Evolutionary conservation across 2,113 vertebrate species (phyloP).

Genomic region (Microtus richardsoni): DNA sequence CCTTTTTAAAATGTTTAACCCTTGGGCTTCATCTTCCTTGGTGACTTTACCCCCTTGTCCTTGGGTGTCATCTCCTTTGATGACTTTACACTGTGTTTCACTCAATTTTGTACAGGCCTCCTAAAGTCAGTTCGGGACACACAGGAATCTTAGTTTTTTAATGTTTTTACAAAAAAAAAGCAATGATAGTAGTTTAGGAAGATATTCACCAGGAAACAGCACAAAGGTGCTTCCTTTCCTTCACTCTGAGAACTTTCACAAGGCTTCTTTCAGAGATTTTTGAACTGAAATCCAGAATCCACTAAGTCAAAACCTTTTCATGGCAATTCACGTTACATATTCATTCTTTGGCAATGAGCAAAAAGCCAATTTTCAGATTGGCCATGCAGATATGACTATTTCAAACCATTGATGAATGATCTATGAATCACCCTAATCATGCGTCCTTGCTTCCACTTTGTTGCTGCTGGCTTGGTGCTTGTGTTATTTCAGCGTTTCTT

Average conservation of each 20-base stretch:
- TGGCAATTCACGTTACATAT: slow-evolving; percentile 54
- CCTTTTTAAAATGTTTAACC: not conserved
- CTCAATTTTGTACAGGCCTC: not conserved
- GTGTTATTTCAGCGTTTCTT: not conserved
- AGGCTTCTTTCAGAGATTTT: slow-evolving; percentile 71
- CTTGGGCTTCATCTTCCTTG: fast-evolving
- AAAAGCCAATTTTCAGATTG: slow-evolving; percentile 65
- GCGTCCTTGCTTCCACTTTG: not conserved
- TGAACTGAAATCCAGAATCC: slow-evolving; percentile 80
- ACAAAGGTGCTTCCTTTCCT: slow-evolving; percentile 69
- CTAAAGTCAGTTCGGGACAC: not conserved
- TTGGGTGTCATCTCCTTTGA: too few species aligned
- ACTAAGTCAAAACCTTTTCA: slow-evolving; percentile 77
- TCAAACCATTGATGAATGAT: slow-evolving; percentile 28
- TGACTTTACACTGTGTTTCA: not conserved
- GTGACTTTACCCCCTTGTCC: not conserved
- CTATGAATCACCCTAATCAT: not conserved
- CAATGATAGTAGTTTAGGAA: slow-evolving; percentile 4
- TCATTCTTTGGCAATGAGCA: slow-evolving; percentile 63
- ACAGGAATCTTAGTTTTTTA: slow-evolving; percentile 20
- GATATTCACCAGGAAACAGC: slow-evolving; percentile 54
- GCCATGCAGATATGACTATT: slow-evolving; percentile 53
- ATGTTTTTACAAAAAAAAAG: slow-evolving; percentile 44
- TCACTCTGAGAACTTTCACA: slow-evolving; percentile 68
- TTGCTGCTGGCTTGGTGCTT: not conserved